Conservation (phyloP, 2,888 invertebrate genomes). For the Calameuta idolon region DNA sequence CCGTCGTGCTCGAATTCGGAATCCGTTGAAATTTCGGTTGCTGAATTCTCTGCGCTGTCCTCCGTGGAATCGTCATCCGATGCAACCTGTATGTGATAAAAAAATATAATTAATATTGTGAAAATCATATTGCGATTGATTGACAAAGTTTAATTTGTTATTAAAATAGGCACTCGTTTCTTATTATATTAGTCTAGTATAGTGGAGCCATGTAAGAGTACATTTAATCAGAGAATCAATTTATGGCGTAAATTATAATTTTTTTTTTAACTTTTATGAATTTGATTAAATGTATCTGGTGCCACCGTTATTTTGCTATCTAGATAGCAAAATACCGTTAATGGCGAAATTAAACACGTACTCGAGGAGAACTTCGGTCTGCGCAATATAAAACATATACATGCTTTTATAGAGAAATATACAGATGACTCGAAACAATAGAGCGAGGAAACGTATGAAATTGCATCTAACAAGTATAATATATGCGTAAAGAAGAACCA, state of each 20-base stretch:
- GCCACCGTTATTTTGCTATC: not conserved
- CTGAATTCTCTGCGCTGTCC: constrained; percentile 84
- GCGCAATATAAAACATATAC: not conserved
- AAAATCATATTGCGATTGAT: not conserved
- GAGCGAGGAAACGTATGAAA: not conserved
- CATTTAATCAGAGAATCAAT: not conserved
- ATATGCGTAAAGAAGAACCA: not conserved
- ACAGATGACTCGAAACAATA: not conserved
- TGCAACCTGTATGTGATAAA: constrained; percentile 71
- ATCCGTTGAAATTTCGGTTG: constrained; percentile 92
- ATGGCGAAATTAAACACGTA: not conserved
- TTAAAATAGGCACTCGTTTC: constrained; percentile 20
- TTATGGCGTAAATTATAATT: not conserved
- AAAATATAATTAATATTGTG: constrained; percentile 27
- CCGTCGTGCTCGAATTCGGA: constrained; percentile 92
- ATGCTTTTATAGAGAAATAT: constrained; percentile 1
- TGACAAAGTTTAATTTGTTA: constrained; percentile 27
- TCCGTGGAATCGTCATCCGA: constrained; percentile 76
- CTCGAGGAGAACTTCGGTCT: not conserved
- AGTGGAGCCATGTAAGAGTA: not conserved
- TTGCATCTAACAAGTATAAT: not conserved
- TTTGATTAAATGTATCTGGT: not conserved
- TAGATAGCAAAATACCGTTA: not conserved
- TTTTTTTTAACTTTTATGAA: not conserved
- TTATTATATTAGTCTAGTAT: constrained; percentile 6